phyloP scores from a whole-genome alignment of 2,888 invertebrate genomes.

The Pelosia muscerda region DNA sequence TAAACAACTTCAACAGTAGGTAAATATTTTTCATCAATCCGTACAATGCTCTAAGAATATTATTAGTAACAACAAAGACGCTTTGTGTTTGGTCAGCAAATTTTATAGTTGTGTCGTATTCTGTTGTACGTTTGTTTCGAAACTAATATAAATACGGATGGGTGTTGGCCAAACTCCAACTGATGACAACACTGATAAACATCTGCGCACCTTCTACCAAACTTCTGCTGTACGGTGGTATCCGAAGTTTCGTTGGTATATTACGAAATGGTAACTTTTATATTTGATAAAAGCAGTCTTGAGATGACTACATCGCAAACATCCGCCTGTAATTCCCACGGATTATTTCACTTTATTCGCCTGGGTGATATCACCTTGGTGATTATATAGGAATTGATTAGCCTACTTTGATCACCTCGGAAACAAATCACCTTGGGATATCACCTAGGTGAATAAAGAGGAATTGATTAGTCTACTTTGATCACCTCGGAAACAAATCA shows the following conservation, averaged over 20 bases:
- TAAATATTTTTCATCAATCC: neutral
- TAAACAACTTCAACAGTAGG: no score
- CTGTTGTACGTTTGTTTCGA: neutral
- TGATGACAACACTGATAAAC: slow-evolving; percentile 7
- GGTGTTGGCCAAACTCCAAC: slow-evolving; percentile 6
- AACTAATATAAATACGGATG: slow-evolving; percentile 7
- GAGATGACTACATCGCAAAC: slow-evolving; percentile 15
- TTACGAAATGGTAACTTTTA: slow-evolving; percentile 1
- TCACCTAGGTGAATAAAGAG: no score
- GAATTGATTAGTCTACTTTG: no score
- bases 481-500: no score
- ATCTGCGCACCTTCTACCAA: slow-evolving; percentile 7
- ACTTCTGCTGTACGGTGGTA: neutral
- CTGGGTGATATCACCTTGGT: no score
- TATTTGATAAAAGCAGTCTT: slow-evolving; percentile 2
- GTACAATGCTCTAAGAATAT: neutral
- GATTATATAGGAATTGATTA: no score
- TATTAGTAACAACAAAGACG: neutral
- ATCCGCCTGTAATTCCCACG: no score
- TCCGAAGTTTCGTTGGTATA: neutral
- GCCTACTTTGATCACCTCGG: no score
- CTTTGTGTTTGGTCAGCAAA: neutral
- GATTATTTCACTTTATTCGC: no score
- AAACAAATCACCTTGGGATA: no score
- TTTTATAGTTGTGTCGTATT: neutral